These are phyloP conservation scores for Nyctibius bracteatus DNA, from an alignment of 2,113 vertebrate species.

Conservation along the genomic window DNA sequence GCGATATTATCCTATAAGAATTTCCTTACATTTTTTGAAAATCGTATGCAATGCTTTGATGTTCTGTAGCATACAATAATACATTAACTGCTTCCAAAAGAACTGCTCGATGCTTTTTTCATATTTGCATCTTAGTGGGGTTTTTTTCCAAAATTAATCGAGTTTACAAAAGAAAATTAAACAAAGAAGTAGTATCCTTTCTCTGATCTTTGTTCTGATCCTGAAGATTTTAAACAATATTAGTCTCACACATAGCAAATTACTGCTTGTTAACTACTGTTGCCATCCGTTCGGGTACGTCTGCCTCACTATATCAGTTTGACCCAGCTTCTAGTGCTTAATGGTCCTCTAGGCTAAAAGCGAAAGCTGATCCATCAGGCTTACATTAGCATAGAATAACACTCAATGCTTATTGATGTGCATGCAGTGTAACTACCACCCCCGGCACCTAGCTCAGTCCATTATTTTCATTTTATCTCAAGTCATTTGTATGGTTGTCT, in stretches of 20 bases:
- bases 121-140: neutral
- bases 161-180: conserved; percentile 71
- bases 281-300: conserved; percentile 68
- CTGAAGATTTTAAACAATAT: conserved; percentile 66
- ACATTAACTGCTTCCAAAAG: neutral
- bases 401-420: conserved; percentile 86
- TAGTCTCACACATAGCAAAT: conserved; percentile 68
- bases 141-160: conserved; percentile 7
- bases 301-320: conserved; percentile 79
- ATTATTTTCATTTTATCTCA: conserved; percentile 87
- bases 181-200: conserved; percentile 62
- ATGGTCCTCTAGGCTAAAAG: conserved; percentile 92
- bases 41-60: conserved; percentile 41
- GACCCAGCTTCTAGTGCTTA: conserved; percentile 83
- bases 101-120: neutral
- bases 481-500: conserved; percentile 84
- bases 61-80: conserved; percentile 32
- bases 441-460: conserved; percentile 77
- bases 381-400: conserved; percentile 92
- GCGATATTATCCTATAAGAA: conserved; percentile 24
- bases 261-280: conserved; percentile 74
- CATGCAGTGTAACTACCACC: conserved; percentile 76
- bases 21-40: conserved; percentile 61
- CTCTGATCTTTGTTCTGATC: conserved; percentile 70
- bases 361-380: conserved; percentile 92